Evolutionary conservation across 2,888 invertebrate genomes (phyloP), one percentile per base, ranked within the genome.

Genomic region (Chaetogeoica ovagalla): DNA sequence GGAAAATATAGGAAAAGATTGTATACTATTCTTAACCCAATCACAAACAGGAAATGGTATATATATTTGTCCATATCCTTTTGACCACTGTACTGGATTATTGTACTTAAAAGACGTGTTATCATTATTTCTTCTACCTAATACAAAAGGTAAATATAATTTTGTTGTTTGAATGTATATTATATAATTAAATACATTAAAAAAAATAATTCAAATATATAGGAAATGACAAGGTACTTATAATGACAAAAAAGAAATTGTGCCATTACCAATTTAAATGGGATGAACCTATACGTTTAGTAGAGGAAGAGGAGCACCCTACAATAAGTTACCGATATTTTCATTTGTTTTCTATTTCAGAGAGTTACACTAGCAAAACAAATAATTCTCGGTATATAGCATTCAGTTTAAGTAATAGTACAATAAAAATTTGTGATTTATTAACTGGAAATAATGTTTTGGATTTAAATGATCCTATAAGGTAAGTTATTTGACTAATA

Each of bases 361-460:
- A 77, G 2, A 52, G 21, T 1, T 30, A 77, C 9, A 48, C 21
- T 21, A 43, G 17, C 13, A 63, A 48, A n/a, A 65, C 19, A 52
- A 70, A 77, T 60, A 6, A 48, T 37, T 55, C 39, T 21, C 62
- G 70, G 15, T 77, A 21, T 70, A 21, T 70, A 77, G 77, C 77
- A 3, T 21, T 62, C 11, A 52, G 68, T 70, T 70, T 77, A 55
- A 77, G 17, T 70, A 77, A 77, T 39, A 17, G 52, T 52, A 79
- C 71, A 55, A 79, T 79, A 55, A n/a, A 63, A 71, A 57, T 79
- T 70, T 79, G 71, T 63, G 43, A 79, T 63, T 71, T 57, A 43
- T 70, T 19, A 15, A 63, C 39, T 39, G 79, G 71, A 8, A 71
- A 65, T 63, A 65, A 71, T 63, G 39, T 71, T 43, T 6, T 79